Percentiles rank a stretch among this genome's conserved stretches.
These are phyloP conservation scores for Lasioglossum marginatum DNA, from an alignment of 2,888 invertebrate genomes.

Conservation along the genomic window DNA sequence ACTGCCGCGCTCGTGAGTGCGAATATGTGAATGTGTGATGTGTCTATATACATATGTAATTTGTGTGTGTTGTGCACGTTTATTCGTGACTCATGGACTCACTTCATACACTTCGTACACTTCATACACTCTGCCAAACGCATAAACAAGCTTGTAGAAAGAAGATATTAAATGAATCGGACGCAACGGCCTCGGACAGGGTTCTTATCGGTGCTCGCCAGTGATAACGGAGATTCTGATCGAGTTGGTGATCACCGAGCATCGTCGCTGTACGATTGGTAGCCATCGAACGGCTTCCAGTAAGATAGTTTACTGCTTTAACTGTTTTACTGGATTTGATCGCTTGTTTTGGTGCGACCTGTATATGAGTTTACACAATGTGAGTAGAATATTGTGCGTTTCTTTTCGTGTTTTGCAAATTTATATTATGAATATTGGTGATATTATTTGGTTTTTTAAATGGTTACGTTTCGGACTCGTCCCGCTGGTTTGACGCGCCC, in stretches of 20 bases:
- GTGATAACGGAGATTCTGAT: neutral
- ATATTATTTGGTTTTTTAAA: neutral
- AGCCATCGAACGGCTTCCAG: neutral
- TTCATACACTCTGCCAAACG: neutral
- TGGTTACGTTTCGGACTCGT: neutral
- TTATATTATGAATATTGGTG: neutral
- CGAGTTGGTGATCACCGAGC: neutral
- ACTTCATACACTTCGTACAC: neutral
- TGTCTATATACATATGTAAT: too few relatives aligned
- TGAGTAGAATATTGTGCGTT: too few relatives aligned
- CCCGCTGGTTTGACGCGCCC: neutral
- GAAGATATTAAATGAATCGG: conserved; percentile 23
- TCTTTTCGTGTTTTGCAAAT: too few relatives aligned
- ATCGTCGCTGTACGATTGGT: neutral
- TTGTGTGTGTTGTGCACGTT: neutral
- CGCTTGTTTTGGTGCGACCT: neutral
- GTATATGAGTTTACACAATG: neutral
- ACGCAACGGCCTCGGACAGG: neutral
- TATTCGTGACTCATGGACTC: neutral
- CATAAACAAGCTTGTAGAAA: conserved; percentile 44
- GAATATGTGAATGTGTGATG: neutral
- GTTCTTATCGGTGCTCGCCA: neutral
- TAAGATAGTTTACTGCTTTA: neutral
- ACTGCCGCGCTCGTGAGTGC: conserved; percentile 23
- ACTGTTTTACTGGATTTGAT: neutral